Base-by-base conservation (phyloP, 2,113 vertebrate genomes). In the Gambusia holbrooki region DNA sequence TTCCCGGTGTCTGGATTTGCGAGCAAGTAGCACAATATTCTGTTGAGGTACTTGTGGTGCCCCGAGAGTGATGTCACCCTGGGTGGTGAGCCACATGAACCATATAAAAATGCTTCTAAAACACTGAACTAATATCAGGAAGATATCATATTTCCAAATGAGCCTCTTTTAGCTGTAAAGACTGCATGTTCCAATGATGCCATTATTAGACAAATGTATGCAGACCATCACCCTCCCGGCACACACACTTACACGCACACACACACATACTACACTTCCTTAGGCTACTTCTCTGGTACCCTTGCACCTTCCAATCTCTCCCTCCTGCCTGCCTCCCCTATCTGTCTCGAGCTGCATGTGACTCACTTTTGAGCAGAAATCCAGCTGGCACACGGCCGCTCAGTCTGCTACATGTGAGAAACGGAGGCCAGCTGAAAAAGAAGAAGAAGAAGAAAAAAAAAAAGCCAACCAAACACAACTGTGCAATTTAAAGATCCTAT, bases 371-470 rank as follows among this genome's bases (percentile, higher is more conserved):
- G 79, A 80, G 74, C 69, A 82, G 70, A 66, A 70, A 79, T 86
- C 85, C 84, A 89, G 87, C 88, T 88, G 87, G 89, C 85, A 83
- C 82, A 40, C 63, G 13, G 66, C 13, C 64, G 82, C 82, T 65
- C 74, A 78, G 80, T 76, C 82, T 58, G 25, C 77, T 82, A 30
- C 15, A 58, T 84, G 86, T 86, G 80, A 60, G 75, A 11, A 82
- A 72, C 2, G 1, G 13, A 68, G 58, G 63, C 67, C 45, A 48
- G 45, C 14, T 19, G 45, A 19, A 48, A 48, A 48, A 48, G 9
- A 13, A 27, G 27, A n/a, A n/a, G n/a, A n/a, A n/a, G 27, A 27
- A 27, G 15, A 4, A 45, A 37, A 11, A 11, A 19, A 48, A 48
- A 19, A 48, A 54, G 19, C 48, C 17, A 17, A 25, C 48, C 22